Evolutionary conservation across 2,113 vertebrate species (phyloP).

Genomic region (Cervus canadensis): DNA sequence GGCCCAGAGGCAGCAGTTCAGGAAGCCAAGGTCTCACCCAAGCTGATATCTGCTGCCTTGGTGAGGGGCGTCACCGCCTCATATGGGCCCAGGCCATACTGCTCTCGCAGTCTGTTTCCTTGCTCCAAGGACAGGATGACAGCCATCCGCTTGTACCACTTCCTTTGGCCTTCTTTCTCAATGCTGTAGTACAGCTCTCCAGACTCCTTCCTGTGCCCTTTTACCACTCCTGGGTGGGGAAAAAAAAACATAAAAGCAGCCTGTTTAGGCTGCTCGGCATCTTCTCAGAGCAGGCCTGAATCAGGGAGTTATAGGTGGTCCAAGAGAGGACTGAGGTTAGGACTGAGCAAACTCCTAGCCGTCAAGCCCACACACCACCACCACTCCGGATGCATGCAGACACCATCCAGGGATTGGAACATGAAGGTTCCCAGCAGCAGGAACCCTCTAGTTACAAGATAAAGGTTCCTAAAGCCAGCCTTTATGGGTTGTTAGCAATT

Average conservation of each 20-base stretch:
- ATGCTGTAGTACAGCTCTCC: slow-evolving; percentile 92
- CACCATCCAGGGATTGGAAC: background rate
- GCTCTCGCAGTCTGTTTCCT: slow-evolving; percentile 93
- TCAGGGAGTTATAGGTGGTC: background rate
- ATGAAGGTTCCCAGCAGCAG: background rate
- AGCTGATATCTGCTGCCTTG: slow-evolving; percentile 97
- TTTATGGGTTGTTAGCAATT: background rate
- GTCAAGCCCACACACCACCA: background rate
- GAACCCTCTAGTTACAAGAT: background rate
- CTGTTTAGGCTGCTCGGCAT: background rate
- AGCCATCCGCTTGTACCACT: slow-evolving; percentile 92
- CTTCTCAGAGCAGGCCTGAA: background rate
- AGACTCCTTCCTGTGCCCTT: slow-evolving; percentile 90
- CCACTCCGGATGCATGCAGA: background rate
- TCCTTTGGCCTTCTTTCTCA: slow-evolving; percentile 91
- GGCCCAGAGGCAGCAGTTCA: background rate
- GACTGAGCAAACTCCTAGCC: background rate
- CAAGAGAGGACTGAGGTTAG: background rate
- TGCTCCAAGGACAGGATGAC: slow-evolving; percentile 96
- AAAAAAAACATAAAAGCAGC: background rate
- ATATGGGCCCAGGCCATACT: slow-evolving; percentile 93
- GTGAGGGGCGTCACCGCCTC: slow-evolving; percentile 88
- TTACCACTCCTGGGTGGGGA: slow-evolving; percentile 87
- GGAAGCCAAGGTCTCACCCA: slow-evolving; percentile 83
- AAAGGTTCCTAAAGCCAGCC: background rate